phyloP scores from a whole-genome alignment of 1,140 invertebrate species.

The Pachypsylla venusta region DNA sequence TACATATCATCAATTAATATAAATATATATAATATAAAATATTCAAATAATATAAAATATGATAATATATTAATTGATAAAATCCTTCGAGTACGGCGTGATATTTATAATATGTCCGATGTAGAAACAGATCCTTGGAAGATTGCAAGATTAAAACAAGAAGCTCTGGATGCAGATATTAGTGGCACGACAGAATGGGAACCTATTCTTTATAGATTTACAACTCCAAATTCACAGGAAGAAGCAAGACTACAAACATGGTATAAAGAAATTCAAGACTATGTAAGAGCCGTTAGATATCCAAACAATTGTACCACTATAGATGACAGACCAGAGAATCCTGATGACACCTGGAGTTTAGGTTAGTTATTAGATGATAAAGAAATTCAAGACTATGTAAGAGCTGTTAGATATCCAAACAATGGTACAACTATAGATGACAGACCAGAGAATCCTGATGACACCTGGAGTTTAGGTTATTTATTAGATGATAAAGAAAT shows the following conservation, averaged over 20 bases:
- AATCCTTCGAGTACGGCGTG: too few relatives aligned
- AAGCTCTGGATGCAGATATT: not conserved
- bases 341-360: not conserved
- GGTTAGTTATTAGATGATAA: not conserved
- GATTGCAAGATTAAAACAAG: not conserved
- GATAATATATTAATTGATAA: too few relatives aligned
- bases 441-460: constrained; percentile 1
- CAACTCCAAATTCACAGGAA: not conserved
- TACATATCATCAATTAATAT: too few relatives aligned
- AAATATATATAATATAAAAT: too few relatives aligned
- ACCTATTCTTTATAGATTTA: constrained; percentile 1
- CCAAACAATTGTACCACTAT: not conserved
- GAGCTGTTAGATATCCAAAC: not conserved
- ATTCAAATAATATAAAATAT: too few relatives aligned
- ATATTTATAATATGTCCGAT: not conserved
- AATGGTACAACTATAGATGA: not conserved
- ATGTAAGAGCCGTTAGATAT: not conserved
- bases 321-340: not conserved
- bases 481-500: not conserved
- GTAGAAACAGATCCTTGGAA: not conserved
- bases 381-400: not conserved
- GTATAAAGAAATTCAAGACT: not conserved
- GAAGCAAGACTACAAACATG: not conserved
- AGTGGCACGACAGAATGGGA: not conserved
- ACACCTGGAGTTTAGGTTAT: not conserved